A percentile compares a stretch with the other conserved stretches of the same genome.
phyloP scores from a whole-genome alignment of 2,113 vertebrate species.

The Balaeniceps rex region DNA sequence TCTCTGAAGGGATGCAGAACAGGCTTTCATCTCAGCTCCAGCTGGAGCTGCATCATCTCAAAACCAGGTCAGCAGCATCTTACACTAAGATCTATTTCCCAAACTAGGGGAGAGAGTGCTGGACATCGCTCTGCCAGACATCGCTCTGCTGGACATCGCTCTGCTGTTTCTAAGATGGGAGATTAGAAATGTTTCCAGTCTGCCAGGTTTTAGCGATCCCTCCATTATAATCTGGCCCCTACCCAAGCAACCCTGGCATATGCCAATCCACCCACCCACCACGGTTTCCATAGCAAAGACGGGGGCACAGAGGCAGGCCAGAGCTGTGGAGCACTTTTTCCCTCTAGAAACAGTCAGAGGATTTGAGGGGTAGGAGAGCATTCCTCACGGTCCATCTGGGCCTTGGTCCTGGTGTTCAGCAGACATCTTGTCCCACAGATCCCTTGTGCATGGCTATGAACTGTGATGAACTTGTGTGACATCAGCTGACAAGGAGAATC shows the following conservation, averaged over 20 bases:
- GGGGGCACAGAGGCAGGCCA: not conserved
- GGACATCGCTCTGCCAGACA: accelerated
- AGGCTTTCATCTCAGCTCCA: not conserved
- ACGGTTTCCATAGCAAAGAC: not conserved
- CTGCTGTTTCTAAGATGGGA: not conserved
- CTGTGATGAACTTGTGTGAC: not conserved
- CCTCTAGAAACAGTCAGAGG: not conserved
- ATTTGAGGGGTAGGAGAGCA: not conserved
- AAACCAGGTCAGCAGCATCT: not conserved
- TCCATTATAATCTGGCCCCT: not conserved
- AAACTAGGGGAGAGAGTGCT: not conserved
- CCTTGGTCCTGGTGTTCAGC: not conserved
- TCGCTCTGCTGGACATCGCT: too few species aligned
- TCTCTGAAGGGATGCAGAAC: not conserved
- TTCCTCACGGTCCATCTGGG: not conserved
- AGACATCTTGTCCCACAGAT: not conserved
- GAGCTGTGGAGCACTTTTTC: not conserved
- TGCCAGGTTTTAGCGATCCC: not conserved
- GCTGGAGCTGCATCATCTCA: not conserved
- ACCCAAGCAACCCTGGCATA: not conserved
- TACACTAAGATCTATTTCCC: not conserved
- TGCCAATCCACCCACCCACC: not conserved
- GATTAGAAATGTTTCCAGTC: not conserved
- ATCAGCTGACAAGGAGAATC: not conserved
- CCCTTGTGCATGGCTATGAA: not conserved